Base-by-base conservation (phyloP, 1,140 invertebrate genomes). In the Holcopasites calliopsidis region DNA sequence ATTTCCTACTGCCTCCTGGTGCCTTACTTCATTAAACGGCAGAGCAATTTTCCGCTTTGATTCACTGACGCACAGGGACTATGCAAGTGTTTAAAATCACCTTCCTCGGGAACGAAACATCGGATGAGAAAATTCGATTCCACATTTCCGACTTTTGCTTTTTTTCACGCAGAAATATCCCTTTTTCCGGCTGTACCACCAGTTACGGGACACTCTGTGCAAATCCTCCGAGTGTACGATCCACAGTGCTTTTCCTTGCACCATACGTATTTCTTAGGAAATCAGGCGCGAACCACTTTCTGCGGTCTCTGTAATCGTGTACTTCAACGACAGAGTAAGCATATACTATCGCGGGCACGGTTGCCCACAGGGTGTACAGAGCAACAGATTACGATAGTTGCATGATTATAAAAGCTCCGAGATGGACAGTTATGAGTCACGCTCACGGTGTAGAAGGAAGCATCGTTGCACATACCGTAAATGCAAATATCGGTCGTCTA, bases 401-500 rank as follows among this genome's bases (percentile, higher is more conserved):
- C 44, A 47, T 44, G 44, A 47, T 57, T 65, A 77, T 82, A 81
- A 80, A 82, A 61, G 50, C 47, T 72, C 28, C 71, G 44, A 42
- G 70, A 70, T 73, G 73, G 54, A 31, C 77, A 52, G 47, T 71
- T 66, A 74, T 83, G 82, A 83, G 62, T 83, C 81, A 83, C 40
- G 81, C 47, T 76, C 33, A 55, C 13, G 28, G 23, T 78, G 61
- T 60, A 79, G 18, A 64, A 50, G 71, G 33, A 54, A 76, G 57
- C 66, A 49, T 28, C n/a, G 16, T 28, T 42, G 44, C 38, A 50
- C 21, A 50, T 26, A 16, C 38, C 60, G 49, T 79, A 82, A 82
- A 83, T 73, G 81, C 80, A 83, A 80, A 83, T 83, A 83, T 83
- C 47, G 47, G 44, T 79, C 72, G 50, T 83, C 83, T 52, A 54